Conservation (phyloP, 2,888 invertebrate genomes). For the Phragmatobia fuliginosa region DNA sequence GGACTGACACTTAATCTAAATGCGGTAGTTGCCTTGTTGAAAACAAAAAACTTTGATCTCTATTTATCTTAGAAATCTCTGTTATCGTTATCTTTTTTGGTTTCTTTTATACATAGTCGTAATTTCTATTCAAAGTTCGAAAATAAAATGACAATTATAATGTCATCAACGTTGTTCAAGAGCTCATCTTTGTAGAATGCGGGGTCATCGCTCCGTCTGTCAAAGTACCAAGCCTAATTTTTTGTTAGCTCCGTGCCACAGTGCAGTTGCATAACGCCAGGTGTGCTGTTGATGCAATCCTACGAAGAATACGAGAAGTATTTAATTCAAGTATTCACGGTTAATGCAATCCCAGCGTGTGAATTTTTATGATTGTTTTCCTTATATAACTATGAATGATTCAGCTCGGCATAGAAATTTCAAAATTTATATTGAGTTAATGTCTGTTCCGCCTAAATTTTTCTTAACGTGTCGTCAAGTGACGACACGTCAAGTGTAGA, state of each 20-base stretch:
- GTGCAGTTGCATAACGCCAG: conserved; percentile 52
- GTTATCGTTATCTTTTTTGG: too few species aligned
- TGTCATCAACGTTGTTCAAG: conserved; percentile 33
- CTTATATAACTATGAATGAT: conserved; percentile 5
- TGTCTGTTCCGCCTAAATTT: background rate
- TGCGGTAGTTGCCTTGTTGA: too few species aligned
- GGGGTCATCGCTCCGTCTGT: conserved; percentile 33
- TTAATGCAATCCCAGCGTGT: conserved; percentile 9
- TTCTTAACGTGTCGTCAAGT: too few species aligned
- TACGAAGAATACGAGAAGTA: conserved; percentile 10
- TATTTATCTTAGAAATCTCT: too few species aligned
- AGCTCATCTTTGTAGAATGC: conserved; percentile 36
- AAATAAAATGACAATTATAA: background rate
- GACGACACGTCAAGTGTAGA: too few species aligned
- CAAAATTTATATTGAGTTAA: conserved; percentile 2
- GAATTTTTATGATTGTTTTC: conserved; percentile 7
- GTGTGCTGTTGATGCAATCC: conserved; percentile 24
- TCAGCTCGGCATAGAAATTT: background rate
- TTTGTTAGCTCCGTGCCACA: conserved; percentile 48
- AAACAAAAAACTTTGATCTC: too few species aligned
- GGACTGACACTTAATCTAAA: too few species aligned
- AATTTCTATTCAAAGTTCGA: background rate
- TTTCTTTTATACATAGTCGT: background rate
- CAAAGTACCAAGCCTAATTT: conserved; percentile 40
- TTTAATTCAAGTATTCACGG: conserved; percentile 4